Evolutionary conservation across 37 sponge, comb jelly and placozoan genomes (phyloP), one percentile per base, ranked within the genome.

Genomic region (Aplysina aerophoba): DNA sequence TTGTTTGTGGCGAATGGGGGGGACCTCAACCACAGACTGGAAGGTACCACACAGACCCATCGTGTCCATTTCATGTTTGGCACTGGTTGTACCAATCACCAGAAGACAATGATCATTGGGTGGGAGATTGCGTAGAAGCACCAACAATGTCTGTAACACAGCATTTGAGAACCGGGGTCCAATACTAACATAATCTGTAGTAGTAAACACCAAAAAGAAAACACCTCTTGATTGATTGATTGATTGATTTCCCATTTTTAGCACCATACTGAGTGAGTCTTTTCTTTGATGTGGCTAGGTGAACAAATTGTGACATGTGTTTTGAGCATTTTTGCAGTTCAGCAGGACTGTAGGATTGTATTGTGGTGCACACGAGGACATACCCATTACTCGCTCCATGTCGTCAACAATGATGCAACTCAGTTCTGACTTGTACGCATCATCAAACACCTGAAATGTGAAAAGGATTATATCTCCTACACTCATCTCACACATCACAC

Each of bases 381-480:
- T 39, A 92, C 95, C 98, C 27, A 99, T 27, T 19, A 97, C 72
- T 58, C 94, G 64, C 69, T 99, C 99, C 60, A 97, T 95, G 81
- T 95, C 94, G 77, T 99, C 99, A n/a, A 99, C 77, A 25, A 99
- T 90, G 19, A 99, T 71, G 81, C 96, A 95, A 84, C 99, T 97
- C 30, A 97, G 85, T 62, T 93, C 94, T 24, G 97, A 95, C 84
- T 92, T 95, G 94, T 99, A 99, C 14, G 99, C 99, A 85, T 97
- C 96, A 30, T 97, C 93, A 89, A 99, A 99, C 36, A 97, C 88
- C 87, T 86, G 56, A 55, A 37, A 58, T 72, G 44, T 4, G 31
- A 59, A 19, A 75, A 25, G 54, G 15, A 19, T 54, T 63, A 5
- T 3, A 13, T 3, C 4, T 63, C 11, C 11, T 28, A 8, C 24